phyloP scores from a whole-genome alignment of 2,888 invertebrate genomes.

The Heteropelma amictum region DNA sequence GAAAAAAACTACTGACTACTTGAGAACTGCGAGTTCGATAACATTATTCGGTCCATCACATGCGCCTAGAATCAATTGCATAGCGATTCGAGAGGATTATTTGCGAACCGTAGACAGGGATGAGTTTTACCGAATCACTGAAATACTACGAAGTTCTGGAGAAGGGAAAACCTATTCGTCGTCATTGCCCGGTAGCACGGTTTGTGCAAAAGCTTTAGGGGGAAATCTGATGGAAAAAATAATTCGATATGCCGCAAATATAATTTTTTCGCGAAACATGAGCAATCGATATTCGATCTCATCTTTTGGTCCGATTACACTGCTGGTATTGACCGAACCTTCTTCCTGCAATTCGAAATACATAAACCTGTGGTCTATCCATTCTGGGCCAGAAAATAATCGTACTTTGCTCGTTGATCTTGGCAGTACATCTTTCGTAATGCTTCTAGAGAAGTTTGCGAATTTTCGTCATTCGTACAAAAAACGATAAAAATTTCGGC shows the following conservation, averaged over 20 bases:
- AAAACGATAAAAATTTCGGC: neutral
- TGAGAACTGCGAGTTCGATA: neutral
- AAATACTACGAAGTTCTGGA: neutral
- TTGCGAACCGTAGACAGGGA: neutral
- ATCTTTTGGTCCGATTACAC: neutral
- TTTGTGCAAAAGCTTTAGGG: neutral
- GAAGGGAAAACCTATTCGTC: neutral
- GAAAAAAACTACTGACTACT: neutral
- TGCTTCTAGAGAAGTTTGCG: neutral
- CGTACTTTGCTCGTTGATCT: neutral
- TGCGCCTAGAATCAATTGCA: neutral
- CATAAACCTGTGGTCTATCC: neutral
- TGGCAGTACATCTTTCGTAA: neutral
- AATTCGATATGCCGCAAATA: neutral
- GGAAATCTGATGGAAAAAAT: slow-evolving; percentile 14
- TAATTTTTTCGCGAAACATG: slow-evolving; percentile 6
- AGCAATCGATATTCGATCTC: neutral
- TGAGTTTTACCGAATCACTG: neutral
- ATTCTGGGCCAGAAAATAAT: neutral
- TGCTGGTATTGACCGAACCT: neutral
- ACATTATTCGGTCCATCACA: neutral
- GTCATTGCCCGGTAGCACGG: neutral
- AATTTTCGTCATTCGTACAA: neutral
- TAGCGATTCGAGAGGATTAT: neutral
- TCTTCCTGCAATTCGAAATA: neutral